Evolutionary conservation across 2,888 invertebrate genomes (phyloP).

Genomic region (Erebia ligea): DNA sequence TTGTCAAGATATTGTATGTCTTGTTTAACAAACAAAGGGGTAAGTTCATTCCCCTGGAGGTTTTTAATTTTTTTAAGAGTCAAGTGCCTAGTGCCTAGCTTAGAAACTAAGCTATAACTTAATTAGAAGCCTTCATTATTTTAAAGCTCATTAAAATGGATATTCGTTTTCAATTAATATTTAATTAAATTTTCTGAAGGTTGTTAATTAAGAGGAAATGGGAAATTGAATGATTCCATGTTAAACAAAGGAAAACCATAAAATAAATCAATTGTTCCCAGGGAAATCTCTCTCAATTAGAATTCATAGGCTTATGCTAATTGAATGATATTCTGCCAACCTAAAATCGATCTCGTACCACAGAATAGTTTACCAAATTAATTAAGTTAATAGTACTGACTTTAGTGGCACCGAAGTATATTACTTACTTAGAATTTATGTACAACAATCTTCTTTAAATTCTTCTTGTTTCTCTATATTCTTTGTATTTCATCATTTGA

Average conservation of each 20-base stretch:
- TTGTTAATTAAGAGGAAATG: neutral
- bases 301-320: too few relatives aligned
- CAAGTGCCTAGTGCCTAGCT: too few relatives aligned
- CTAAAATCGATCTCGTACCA: too few relatives aligned
- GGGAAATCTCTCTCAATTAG: too few relatives aligned
- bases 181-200: neutral
- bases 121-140: neutral
- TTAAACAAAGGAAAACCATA: neutral
- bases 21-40: constrained; percentile 8
- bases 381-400: too few relatives aligned
- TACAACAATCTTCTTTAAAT: too few relatives aligned
- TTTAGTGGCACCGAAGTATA: too few relatives aligned
- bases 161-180: neutral
- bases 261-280: neutral
- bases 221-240: neutral
- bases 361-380: too few relatives aligned
- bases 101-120: neutral
- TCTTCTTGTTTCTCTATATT: too few relatives aligned
- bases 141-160: constrained; percentile 3
- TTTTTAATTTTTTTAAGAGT: neutral
- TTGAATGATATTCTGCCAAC: too few relatives aligned
- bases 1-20: neutral
- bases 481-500: too few relatives aligned
- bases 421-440: too few relatives aligned
- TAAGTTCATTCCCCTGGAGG: constrained; percentile 6